Percentiles rank a stretch among this genome's conserved stretches.
Conservation (phyloP, 37 sponge, comb jelly and placozoan genomes). For the Geodia barretti region DNA sequence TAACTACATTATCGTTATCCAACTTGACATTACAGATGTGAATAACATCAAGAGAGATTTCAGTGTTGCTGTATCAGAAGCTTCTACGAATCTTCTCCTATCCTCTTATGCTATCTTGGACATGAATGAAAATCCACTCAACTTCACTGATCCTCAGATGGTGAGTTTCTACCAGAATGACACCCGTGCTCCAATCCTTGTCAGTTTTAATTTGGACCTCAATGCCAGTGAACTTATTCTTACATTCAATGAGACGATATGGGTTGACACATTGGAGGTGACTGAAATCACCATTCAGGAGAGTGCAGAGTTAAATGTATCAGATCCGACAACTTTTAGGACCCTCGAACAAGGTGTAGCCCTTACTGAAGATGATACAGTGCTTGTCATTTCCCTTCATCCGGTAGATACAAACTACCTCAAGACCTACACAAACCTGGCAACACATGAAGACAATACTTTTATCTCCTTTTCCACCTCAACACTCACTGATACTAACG, state of each 20-base stretch:
- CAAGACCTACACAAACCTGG: conserved; percentile 74
- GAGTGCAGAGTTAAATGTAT: conserved; percentile 1
- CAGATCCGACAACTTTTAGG: background rate
- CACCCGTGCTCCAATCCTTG: conserved; percentile 59
- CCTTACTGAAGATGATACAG: conserved; percentile 52
- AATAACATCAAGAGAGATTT: conserved; percentile 82
- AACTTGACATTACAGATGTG: conserved; percentile 70
- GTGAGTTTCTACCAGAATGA: conserved; percentile 59
- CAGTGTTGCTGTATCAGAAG: conserved; percentile 54
- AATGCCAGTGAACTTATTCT: conserved; percentile 57
- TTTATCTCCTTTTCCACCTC: conserved; percentile 62
- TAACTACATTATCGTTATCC: conserved; percentile 75
- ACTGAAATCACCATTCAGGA: conserved; percentile 70
- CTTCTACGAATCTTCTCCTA: conserved; percentile 54
- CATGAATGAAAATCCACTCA: conserved; percentile 83
- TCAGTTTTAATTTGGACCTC: conserved; percentile 73
- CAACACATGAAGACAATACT: conserved; percentile 66
- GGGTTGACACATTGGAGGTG: conserved; percentile 46
- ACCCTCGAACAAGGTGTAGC: conserved; percentile 38
- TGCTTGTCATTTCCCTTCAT: conserved; percentile 49
- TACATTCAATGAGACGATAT: conserved; percentile 82
- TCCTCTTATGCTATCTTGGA: conserved; percentile 64
- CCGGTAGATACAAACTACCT: conserved; percentile 83
- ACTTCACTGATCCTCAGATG: conserved; percentile 54
- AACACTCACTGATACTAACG: conserved; percentile 70